A percentile compares a stretch with the other conserved stretches of the same genome.
These are phyloP conservation scores for Setipinna tenuifilis DNA, from an alignment of 2,797 vertebrate species.

Conservation along the genomic window DNA sequence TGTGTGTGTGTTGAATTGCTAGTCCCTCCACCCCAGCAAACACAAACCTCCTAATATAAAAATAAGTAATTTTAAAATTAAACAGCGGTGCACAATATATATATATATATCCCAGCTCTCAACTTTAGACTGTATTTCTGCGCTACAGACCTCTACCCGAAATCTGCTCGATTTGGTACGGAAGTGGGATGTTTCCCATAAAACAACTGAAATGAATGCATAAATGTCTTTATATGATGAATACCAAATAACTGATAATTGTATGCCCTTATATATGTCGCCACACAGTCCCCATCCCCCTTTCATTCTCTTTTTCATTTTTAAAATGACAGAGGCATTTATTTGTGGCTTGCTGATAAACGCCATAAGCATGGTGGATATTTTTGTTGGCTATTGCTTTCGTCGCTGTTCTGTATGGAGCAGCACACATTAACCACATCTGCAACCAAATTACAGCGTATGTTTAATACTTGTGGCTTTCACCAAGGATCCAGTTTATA, in stretches of 20 bases:
- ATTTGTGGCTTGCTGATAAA: neutral
- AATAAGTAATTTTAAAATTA: no score
- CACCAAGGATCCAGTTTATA: slow-evolving; percentile 5
- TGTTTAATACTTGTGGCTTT: neutral
- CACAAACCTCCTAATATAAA: no score
- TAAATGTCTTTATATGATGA: neutral
- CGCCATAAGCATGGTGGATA: neutral
- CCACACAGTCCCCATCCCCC: neutral
- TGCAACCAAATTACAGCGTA: neutral
- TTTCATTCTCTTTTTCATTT: neutral
- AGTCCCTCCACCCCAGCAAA: no score
- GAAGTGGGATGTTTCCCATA: neutral
- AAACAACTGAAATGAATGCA: neutral
- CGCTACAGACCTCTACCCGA: neutral
- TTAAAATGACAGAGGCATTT: neutral
- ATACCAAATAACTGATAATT: neutral
- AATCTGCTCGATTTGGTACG: neutral
- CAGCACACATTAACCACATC: neutral
- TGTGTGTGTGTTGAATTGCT: neutral
- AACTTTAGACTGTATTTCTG: neutral
- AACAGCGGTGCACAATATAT: no score
- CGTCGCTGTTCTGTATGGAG: neutral
- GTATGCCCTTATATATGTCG: neutral
- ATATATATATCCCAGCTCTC: neutral
- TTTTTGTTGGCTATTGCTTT: neutral